phyloP scores from a whole-genome alignment of 2,113 vertebrate genomes.

The Zosterops borbonicus region DNA sequence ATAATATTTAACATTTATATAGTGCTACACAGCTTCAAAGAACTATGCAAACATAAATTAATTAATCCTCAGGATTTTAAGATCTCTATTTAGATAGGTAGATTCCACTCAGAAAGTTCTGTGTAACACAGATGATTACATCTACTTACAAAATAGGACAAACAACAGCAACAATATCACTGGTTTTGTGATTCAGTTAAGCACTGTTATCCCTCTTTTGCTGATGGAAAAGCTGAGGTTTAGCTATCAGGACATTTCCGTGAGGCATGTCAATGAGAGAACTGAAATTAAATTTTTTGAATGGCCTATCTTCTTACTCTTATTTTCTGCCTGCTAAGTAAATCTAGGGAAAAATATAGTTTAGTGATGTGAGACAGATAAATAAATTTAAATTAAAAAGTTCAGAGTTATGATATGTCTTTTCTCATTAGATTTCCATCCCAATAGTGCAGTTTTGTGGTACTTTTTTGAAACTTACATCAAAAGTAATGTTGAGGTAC shows the following conservation, averaged over 20 bases:
- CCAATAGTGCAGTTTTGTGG: neutral
- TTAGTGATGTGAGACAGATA: neutral
- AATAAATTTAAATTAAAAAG: neutral
- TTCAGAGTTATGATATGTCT: neutral
- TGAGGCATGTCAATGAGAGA: neutral
- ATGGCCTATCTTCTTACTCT: neutral
- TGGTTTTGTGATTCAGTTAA: constrained; percentile 11
- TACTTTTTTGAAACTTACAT: neutral
- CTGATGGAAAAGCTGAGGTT: neutral
- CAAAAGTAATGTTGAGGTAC: neutral
- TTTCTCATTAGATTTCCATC: neutral
- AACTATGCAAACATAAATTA: constrained; percentile 26
- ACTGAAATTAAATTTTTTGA: neutral
- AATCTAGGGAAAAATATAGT: neutral
- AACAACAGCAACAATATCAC: constrained; percentile 7
- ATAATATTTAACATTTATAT: constrained; percentile 18
- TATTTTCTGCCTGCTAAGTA: neutral
- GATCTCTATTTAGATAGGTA: constrained; percentile 29
- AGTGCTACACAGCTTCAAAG: constrained; percentile 9
- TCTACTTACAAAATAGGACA: constrained; percentile 28
- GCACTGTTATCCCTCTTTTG: neutral
- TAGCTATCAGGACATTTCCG: neutral
- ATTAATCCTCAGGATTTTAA: constrained; percentile 40
- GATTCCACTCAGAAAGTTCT: neutral
- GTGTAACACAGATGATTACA: neutral